Evolutionary conservation across 2,113 vertebrate genomes (phyloP).

Genomic region (Tretioscincus oriximinensis): DNA sequence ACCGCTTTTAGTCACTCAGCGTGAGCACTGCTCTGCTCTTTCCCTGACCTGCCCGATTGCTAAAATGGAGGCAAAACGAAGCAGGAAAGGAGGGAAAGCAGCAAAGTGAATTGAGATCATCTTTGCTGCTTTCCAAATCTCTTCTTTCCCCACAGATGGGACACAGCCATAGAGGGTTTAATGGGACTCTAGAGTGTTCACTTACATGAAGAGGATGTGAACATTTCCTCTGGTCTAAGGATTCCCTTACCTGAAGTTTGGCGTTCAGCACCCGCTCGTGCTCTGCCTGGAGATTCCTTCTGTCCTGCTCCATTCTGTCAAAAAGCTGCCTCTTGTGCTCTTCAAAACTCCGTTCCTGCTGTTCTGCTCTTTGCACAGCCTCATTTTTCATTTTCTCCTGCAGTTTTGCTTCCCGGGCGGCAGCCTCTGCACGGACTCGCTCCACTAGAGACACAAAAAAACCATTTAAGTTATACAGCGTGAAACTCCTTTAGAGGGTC

Average conservation of each 20-base stretch:
- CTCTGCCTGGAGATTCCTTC: background rate
- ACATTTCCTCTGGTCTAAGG: background rate
- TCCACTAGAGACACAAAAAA: background rate
- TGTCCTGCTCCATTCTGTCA: constrained; percentile 12
- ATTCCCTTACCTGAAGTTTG: constrained; percentile 26
- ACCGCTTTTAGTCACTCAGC: no score
- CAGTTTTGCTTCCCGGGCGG: background rate
- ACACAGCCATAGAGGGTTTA: background rate
- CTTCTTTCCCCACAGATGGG: background rate
- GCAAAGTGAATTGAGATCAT: no score
- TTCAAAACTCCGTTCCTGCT: background rate
- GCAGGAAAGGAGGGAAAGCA: no score
- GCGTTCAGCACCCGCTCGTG: background rate
- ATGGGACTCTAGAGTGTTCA: background rate
- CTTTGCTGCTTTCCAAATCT: background rate
- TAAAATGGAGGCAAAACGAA: no score
- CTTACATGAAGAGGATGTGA: background rate
- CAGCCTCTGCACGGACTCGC: background rate
- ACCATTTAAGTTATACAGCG: no score
- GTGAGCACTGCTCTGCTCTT: no score
- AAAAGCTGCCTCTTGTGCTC: constrained; percentile 8
- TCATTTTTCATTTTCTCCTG: background rate
- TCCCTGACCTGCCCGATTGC: no score
- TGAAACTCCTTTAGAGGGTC: no score
- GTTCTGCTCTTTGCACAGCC: background rate